These are phyloP conservation scores for Copsychus sechellarum DNA, from an alignment of 2,113 vertebrate species.

Conservation along the genomic window DNA sequence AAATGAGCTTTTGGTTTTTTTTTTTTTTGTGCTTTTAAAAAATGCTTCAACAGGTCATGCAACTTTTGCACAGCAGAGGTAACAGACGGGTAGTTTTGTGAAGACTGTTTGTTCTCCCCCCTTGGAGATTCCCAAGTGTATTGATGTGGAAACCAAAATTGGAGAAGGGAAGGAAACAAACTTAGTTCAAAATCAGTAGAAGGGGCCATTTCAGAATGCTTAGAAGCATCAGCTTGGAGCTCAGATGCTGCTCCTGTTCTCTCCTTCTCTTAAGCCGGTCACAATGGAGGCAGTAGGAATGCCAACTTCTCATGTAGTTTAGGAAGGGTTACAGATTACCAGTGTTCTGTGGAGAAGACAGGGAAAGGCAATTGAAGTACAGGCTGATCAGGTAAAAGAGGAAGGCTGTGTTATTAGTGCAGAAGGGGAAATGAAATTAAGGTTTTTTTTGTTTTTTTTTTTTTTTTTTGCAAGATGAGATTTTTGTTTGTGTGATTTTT, in stretches of 20 bases:
- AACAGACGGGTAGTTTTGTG: not conserved
- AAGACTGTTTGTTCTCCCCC: not conserved
- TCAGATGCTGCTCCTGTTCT: not conserved
- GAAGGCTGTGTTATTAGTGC: not conserved
- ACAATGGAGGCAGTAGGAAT: not conserved
- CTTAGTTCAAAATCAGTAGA: not conserved
- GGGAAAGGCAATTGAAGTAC: not conserved
- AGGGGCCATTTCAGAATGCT: not conserved
- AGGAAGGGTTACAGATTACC: not conserved
- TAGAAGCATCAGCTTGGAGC: not conserved
- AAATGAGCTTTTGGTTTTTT: not conserved
- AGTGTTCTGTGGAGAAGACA: not conserved
- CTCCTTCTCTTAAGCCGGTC: not conserved
- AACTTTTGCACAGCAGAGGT: not conserved
- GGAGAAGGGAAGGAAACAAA: not conserved
- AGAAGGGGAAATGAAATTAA: not conserved
- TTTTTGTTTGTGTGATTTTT: not conserved
- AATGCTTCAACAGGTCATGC: not conserved
- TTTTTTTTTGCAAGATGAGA: not conserved
- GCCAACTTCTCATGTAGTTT: not conserved
- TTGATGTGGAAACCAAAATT: rapidly evolving
- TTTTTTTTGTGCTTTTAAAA: not conserved
- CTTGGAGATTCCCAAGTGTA: not conserved
- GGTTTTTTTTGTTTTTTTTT: not conserved
- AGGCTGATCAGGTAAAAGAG: not conserved